Evolutionary conservation across 2,113 vertebrate species (phyloP).

Genomic region (Oreocharis arfaki): DNA sequence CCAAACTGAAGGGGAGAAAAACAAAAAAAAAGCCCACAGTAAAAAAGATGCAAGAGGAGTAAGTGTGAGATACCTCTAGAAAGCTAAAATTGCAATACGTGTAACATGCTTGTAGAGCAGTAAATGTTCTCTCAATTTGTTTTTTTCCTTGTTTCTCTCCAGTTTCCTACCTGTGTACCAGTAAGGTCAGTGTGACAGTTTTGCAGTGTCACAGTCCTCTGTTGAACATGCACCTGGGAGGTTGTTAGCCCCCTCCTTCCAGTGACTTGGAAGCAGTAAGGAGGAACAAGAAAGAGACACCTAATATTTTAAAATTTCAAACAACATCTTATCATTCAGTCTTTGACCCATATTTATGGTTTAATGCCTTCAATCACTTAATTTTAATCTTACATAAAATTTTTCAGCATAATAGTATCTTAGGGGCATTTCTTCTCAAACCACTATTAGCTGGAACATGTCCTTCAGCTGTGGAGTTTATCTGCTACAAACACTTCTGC

Average conservation of each 20-base stretch:
- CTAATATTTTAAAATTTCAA: neutral
- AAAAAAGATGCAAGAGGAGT: neutral
- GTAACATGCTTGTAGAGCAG: neutral
- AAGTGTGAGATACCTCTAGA: neutral
- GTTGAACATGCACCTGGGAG: neutral
- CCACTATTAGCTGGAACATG: constrained; percentile 21
- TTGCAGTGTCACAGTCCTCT: neutral
- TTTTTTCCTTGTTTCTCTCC: neutral
- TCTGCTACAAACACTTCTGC: constrained; percentile 59
- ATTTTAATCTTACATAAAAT: constrained; percentile 32
- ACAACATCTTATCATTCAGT: neutral
- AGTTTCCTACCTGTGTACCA: neutral
- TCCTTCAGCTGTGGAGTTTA: constrained; percentile 51
- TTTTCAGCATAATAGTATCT: constrained; percentile 25
- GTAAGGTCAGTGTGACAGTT: neutral
- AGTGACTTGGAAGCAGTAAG: neutral
- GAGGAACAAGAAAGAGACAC: neutral
- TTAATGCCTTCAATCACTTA: constrained; percentile 33
- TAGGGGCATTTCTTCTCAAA: constrained; percentile 37
- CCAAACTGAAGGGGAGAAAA: neutral
- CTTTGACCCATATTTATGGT: constrained; percentile 27
- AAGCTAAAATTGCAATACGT: neutral
- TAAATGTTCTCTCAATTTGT: neutral
- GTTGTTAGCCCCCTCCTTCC: neutral
- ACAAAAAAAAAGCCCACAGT: neutral